Evolutionary conservation across 2,113 vertebrate species (phyloP).

Genomic region (Myxocyprinus asiaticus): DNA sequence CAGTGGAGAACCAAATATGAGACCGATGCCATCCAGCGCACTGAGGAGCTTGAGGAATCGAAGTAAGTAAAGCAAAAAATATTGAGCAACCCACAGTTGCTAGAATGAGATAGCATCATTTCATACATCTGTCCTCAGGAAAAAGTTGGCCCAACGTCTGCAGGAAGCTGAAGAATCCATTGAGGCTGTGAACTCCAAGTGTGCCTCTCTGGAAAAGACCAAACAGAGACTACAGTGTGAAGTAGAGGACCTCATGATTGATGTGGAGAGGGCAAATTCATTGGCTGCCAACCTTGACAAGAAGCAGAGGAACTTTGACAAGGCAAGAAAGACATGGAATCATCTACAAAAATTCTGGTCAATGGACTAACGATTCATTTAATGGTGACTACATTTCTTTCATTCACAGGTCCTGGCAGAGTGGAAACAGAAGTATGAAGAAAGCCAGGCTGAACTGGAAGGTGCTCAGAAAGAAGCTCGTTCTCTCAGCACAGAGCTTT

Average conservation of each 20-base stretch:
- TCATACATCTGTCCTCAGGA: slow-evolving; percentile 60
- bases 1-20: slow-evolving; percentile 87
- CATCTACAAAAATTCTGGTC: too few species aligned
- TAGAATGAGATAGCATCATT: neutral
- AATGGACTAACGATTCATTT: too few species aligned
- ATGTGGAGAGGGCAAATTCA: slow-evolving; percentile 49
- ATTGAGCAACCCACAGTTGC: too few species aligned
- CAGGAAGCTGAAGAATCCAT: slow-evolving; percentile 80
- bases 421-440: slow-evolving; percentile 84
- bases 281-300: slow-evolving; percentile 49
- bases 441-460: slow-evolving; percentile 75
- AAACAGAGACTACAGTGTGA: slow-evolving; percentile 78
- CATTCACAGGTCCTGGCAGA: slow-evolving; percentile 75
- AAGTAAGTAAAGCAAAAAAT: too few species aligned
- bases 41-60: slow-evolving; percentile 81
- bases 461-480: slow-evolving; percentile 71
- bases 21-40: slow-evolving; percentile 83
- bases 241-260: slow-evolving; percentile 51
- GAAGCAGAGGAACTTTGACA: slow-evolving; percentile 54
- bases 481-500: slow-evolving; percentile 71
- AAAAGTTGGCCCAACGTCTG: slow-evolving; percentile 82
- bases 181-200: slow-evolving; percentile 65
- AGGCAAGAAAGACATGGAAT: slow-evolving; percentile 14
- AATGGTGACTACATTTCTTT: neutral
- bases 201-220: slow-evolving; percentile 76